Evolutionary conservation across 2,113 vertebrate species (phyloP).

Genomic region (Natator depressus): DNA sequence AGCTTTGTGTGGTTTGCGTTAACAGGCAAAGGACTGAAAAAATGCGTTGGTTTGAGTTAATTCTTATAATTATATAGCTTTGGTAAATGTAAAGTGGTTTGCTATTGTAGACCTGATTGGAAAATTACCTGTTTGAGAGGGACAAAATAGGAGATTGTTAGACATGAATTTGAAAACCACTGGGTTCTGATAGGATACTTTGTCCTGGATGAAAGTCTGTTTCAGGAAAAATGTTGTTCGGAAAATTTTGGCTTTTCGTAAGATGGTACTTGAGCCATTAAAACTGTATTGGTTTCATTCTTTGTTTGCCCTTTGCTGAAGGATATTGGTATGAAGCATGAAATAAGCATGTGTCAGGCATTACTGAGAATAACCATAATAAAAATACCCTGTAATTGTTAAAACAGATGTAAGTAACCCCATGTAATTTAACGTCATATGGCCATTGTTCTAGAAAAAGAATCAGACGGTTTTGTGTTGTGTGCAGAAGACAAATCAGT

Average conservation of each 20-base stretch:
- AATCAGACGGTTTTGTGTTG: not conserved
- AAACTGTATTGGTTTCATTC: slow-evolving; percentile 56
- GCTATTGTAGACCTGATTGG: slow-evolving; percentile 70
- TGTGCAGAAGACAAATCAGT: not conserved
- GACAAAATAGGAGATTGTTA: slow-evolving; percentile 49
- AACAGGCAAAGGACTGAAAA: slow-evolving; percentile 77
- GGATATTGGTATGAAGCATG: slow-evolving; percentile 49
- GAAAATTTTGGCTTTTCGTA: slow-evolving; percentile 71
- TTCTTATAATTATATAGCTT: slow-evolving; percentile 76
- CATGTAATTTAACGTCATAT: not conserved
- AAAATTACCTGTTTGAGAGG: slow-evolving; percentile 72
- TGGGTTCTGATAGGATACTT: slow-evolving; percentile 52
- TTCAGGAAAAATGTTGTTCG: slow-evolving; percentile 64
- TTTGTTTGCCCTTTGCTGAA: slow-evolving; percentile 59
- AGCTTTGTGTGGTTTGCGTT: slow-evolving; percentile 81
- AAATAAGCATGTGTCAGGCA: slow-evolving; percentile 66
- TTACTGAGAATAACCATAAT: not conserved
- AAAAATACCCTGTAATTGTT: slow-evolving; percentile 2
- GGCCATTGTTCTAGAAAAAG: not conserved
- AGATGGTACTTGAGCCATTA: slow-evolving; percentile 67
- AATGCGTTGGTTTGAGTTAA: slow-evolving; percentile 68
- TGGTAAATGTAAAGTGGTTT: slow-evolving; percentile 61
- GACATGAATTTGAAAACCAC: slow-evolving; percentile 54
- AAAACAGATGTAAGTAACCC: slow-evolving; percentile 24
- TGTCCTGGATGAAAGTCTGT: slow-evolving; percentile 46